A percentile compares a stretch with the other conserved stretches of the same genome.
phyloP scores from a whole-genome alignment of 2,113 vertebrate genomes.

The Gopherus flavomarginatus region DNA sequence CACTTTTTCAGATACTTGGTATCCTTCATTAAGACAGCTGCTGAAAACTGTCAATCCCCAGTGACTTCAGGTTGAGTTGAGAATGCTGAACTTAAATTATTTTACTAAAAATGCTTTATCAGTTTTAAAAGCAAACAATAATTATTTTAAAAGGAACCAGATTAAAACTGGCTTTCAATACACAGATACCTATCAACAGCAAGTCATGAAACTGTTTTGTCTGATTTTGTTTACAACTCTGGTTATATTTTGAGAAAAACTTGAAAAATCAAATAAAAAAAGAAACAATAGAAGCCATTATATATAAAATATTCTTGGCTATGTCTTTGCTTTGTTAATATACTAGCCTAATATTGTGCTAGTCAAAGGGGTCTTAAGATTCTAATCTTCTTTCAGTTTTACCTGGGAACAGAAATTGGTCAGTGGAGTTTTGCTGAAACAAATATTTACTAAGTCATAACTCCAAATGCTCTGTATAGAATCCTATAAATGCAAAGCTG shows the following conservation, averaged over 20 bases:
- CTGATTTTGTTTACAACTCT: not conserved
- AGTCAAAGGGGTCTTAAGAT: not conserved
- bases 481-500: not conserved
- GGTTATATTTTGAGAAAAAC: not conserved
- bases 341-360: not conserved
- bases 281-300: not conserved
- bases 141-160: not conserved
- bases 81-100: not conserved
- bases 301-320: not conserved
- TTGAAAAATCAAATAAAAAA: not conserved
- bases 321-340: not conserved
- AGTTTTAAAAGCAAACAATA: not conserved
- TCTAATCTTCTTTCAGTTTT: not conserved
- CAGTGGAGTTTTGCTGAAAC: not conserved
- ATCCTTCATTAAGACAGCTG: not conserved
- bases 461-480: not conserved
- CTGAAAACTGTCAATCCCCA: not conserved
- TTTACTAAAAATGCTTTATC: not conserved
- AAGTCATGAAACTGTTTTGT: not conserved
- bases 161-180: not conserved
- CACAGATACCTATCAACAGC: not conserved
- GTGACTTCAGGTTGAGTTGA: not conserved
- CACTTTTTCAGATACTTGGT: not conserved
- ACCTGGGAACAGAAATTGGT: fast-evolving
- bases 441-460: not conserved